These are phyloP conservation scores for Bungarus multicinctus DNA, from an alignment of 2,113 vertebrate species.

Conservation along the genomic window DNA sequence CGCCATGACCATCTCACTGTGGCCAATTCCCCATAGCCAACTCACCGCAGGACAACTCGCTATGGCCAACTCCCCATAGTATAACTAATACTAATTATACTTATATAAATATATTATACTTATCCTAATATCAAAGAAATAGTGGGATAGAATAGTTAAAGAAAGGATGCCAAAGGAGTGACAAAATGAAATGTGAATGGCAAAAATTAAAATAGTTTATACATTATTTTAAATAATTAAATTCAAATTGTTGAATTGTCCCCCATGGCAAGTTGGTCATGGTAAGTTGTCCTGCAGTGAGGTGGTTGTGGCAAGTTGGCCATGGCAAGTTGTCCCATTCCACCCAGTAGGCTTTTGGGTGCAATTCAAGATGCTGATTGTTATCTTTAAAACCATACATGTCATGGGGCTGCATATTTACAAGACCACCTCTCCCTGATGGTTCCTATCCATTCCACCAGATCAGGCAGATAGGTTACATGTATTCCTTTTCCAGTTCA, in stretches of 20 bases:
- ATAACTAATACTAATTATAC: too few species aligned
- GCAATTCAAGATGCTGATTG: not conserved
- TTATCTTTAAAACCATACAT: not conserved
- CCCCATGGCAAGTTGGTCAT: too few species aligned
- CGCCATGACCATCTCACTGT: not conserved
- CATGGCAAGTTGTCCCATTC: not conserved
- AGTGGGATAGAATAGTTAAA: not conserved
- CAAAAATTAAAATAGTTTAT: not conserved
- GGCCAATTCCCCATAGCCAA: too few species aligned
- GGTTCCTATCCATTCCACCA: not conserved
- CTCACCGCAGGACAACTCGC: too few species aligned
- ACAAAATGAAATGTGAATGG: not conserved
- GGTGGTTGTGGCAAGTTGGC: too few species aligned
- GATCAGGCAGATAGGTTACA: not conserved
- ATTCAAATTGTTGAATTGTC: not conserved
- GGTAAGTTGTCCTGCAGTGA: not conserved
- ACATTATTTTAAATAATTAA: not conserved
- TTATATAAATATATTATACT: too few species aligned
- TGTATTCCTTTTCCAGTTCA: not conserved
- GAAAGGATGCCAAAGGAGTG: not conserved
- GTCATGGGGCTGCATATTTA: not conserved
- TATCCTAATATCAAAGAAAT: not conserved
- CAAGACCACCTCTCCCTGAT: not conserved
- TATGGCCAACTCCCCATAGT: not conserved
- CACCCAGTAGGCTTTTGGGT: not conserved